A percentile compares a stretch with the other conserved stretches of the same genome.
Evolutionary conservation across 1,140 invertebrate genomes (phyloP).

Genomic region (Cotesia vestalis): DNA sequence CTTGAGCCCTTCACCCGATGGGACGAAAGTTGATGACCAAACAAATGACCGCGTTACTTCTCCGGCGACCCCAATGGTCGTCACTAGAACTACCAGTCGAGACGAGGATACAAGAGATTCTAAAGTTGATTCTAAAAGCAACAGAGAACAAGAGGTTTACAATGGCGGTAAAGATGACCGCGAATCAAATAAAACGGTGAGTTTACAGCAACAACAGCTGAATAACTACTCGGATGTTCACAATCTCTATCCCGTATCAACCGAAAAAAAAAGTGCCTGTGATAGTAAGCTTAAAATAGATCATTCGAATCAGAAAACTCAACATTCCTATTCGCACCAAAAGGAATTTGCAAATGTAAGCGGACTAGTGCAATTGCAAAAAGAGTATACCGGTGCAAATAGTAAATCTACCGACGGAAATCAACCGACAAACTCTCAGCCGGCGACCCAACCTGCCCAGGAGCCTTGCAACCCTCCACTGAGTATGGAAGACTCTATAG

Average conservation of each 20-base stretch:
- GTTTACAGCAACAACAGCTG: constrained; percentile 47
- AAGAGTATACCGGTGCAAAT: constrained; percentile 49
- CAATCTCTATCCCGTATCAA: constrained; percentile 64
- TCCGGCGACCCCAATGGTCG: constrained; percentile 56
- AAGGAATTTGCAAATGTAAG: constrained; percentile 52
- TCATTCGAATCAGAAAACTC: constrained; percentile 66
- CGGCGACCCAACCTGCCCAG: constrained; percentile 43
- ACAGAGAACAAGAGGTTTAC: constrained; percentile 56
- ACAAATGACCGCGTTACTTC: constrained; percentile 60
- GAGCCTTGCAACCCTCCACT: constrained; percentile 56
- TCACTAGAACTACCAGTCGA: constrained; percentile 54
- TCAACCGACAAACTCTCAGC: constrained; percentile 39
- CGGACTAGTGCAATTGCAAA: constrained; percentile 61
- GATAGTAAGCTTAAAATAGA: constrained; percentile 68
- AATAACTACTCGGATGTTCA: constrained; percentile 64
- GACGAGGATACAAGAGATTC: constrained; percentile 57
- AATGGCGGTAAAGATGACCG: constrained; percentile 52
- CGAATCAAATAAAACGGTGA: constrained; percentile 48
- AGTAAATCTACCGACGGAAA: constrained; percentile 41
- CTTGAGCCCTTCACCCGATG: constrained; percentile 60
- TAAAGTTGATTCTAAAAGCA: constrained; percentile 50
- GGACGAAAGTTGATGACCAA: constrained; percentile 52
- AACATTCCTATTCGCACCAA: constrained; percentile 50
- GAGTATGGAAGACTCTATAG: constrained; percentile 62
- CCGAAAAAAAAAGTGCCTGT: constrained; percentile 68